Conservation (phyloP, 2,113 vertebrate genomes). For the Phalacrocorax brasilianus region DNA sequence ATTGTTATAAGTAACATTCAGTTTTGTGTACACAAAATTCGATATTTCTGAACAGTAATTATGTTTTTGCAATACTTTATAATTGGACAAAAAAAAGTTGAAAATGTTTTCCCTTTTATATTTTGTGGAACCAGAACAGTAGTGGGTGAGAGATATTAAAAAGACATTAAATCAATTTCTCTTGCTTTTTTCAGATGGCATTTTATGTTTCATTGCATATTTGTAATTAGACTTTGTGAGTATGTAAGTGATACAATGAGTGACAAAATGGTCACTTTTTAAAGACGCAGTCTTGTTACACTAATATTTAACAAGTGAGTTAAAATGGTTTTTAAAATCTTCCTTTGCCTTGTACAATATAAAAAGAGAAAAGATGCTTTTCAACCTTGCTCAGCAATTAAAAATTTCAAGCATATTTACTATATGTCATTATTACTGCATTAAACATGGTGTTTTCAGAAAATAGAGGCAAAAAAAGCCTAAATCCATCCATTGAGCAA, state of each 20-base stretch:
- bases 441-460: neutral
- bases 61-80: neutral
- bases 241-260: neutral
- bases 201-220: neutral
- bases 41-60: conserved; percentile 9
- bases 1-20: neutral
- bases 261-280: neutral
- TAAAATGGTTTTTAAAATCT: neutral
- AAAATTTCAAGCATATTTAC: neutral
- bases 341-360: neutral
- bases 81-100: neutral
- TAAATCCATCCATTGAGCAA: neutral
- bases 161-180: neutral
- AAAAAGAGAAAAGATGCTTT: neutral
- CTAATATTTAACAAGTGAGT: neutral
- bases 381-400: neutral
- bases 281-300: neutral
- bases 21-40: neutral
- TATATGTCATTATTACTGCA: neutral
- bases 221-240: neutral
- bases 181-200: neutral
- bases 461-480: neutral
- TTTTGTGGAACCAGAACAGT: neutral
- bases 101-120: neutral
- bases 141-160: neutral